These are phyloP conservation scores for Lottia scabra DNA, from an alignment of 2,888 invertebrate species.

Conservation along the genomic window DNA sequence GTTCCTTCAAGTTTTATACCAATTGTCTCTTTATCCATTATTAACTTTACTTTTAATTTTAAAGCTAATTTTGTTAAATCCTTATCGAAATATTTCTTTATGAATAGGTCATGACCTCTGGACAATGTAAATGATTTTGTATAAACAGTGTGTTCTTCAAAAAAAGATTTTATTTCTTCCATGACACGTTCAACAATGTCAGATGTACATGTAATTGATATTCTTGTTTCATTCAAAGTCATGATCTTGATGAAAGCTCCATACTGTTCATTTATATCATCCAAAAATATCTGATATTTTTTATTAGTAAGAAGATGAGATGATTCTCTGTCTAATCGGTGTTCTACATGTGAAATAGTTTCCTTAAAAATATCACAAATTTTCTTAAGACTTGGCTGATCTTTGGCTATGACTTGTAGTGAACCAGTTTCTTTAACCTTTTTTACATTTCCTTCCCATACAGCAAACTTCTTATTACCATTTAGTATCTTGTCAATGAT, in stretches of 20 bases:
- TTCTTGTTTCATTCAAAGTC: not conserved
- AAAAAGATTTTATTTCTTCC: not conserved
- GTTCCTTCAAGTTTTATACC: not conserved
- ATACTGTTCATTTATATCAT: not conserved
- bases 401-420: not conserved
- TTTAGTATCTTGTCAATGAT: conserved; percentile 8
- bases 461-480: not conserved
- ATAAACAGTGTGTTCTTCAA: not conserved
- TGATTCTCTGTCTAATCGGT: not conserved
- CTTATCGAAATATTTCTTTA: not conserved
- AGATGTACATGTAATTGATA: not conserved
- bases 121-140: not conserved
- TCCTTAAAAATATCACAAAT: not conserved
- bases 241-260: not conserved
- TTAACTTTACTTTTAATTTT: not conserved
- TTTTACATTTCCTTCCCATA: conserved; percentile 5
- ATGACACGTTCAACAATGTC: not conserved
- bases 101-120: not conserved
- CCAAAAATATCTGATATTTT: not conserved
- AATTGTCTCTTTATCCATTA: not conserved
- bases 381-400: not conserved
- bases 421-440: not conserved
- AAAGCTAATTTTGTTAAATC: not conserved
- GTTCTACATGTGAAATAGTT: not conserved
- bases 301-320: not conserved